Evolutionary conservation across 2,888 invertebrate genomes (phyloP), one percentile per base, ranked within the genome.

Genomic region (Frankliniella intonsa): DNA sequence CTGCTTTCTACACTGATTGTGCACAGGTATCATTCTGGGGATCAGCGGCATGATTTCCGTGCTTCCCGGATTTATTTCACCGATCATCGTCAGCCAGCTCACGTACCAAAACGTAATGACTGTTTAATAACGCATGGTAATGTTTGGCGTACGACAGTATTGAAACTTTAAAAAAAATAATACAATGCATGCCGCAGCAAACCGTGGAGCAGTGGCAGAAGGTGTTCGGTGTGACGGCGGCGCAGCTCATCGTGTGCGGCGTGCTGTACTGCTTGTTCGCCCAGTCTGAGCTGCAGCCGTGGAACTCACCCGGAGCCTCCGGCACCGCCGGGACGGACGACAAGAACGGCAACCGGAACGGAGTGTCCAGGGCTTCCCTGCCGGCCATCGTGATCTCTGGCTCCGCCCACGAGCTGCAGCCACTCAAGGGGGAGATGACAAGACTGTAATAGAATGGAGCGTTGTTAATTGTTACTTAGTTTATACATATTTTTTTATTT

Each of bases 21-120:
- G 22, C 22, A 12, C 69, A 76, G 69, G 69, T 25, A 76, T 93
- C 50, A 88, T 91, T 1, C 88, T 93, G 80, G 93, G 93, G 0
- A 88, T 92, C 19, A 89, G 90, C 80, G 92, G 92, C 82, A 89
- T 91, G 86, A 87, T 92, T 55, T 89, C 90, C 0, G 89, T 90
- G 50, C 86, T 90, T 80, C 90, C 91, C 0, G 92, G 92, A 65
- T 92, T 92, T 83, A 87, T 92, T 80, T 92, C 92, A 2, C 92
- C 93, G 0, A 87, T 89, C 0, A 88, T 92, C 22, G 92, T 93
- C 49, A 92, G 92, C 25, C 86, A 89, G 81, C 86, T 93, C 11
- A 93, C 93, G 0, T 89, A 90, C 82, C 89, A 90, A 85, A 92
- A 92, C 86, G 93, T 93, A 87, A 90, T 91, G 1, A 55, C 17